Evolutionary conservation across 2,888 invertebrate genomes (phyloP), one percentile per base, ranked within the genome.

Genomic region (Clanis bilineata): DNA sequence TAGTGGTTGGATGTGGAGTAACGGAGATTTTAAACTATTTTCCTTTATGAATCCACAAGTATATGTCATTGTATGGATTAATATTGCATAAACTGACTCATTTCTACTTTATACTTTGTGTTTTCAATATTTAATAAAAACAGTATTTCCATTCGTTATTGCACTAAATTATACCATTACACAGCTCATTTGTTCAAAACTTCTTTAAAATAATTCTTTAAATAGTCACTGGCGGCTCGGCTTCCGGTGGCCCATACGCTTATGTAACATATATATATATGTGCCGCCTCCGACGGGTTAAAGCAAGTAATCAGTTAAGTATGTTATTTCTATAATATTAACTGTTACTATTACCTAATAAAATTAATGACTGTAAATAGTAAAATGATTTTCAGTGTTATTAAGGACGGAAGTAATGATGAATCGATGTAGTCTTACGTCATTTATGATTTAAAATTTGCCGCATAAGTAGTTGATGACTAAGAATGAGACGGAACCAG

Each of bases 11-110:
- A 10, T 18, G 18, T n/a, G n/a, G n/a, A 28, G 18, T 32, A 10
- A 18, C 10, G 51, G 57, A 57, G 55, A 64, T 64, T 68, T 64
- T 64, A 65, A 56, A 41, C 0, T 64, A 65, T 79, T 80, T 80
- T 80, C 79, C 80, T 77, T 71, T 71, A 75, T 66, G 62, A 62
- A 67, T 64, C 70, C 64, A 70, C 62, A 65, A 64, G 21, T 36
- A 41, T n/a, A 28, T 22, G n/a, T n/a, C n/a, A n/a, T n/a, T 36
- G n/a, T 56, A 56, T n/a, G 39, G 43, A 57, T 54, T 18, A 61
- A 64, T 63, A 68, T 70, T 62, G 62, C 51, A 47, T 62, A 41
- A 44, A 66, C 62, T 74, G 74, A 78, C 64, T 76, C 71, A 75
- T 67, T 56, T 60, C 47, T 62, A 39, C n/a, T n/a, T n/a, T n/a